Evolutionary conservation across 2,113 vertebrate genomes (phyloP), one percentile per base, ranked within the genome.

Genomic region (Sisor rabdophorus): DNA sequence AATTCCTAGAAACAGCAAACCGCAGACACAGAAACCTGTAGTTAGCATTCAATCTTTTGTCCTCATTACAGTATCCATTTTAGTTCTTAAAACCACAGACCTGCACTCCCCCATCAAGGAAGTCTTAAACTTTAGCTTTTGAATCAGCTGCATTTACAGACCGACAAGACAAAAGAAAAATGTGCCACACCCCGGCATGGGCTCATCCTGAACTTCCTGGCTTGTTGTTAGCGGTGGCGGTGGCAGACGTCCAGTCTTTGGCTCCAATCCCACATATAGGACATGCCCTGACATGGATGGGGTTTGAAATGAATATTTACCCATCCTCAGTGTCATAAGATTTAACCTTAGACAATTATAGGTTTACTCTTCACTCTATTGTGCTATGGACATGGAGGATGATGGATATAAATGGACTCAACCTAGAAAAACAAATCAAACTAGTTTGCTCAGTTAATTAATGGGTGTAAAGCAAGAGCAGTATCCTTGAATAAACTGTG

Each of bases 21-120:
- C 48, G 15, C 75, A 77, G 63, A 69, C 50, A 55, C 75, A 60
- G 54, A 70, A 70, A 19, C 54, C 58, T 20, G 65, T 60, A n/a
- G 48, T 73, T 76, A 53, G 44, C 58, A 58, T 54, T 54, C 47
- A 20, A 63, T 81, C 71, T 78, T 68, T 80, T 73, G 79, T 73
- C 61, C 50, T 36, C 15, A 56, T 68, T 55, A 68, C 26, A 48
- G 53, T 8, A 48, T 70, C 67, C 32, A 69, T n/a, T 60, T 74
- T 55, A 11, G 22, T 61, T 54, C 30, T 44, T n/a, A 32, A 78
- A 75, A 15, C 82, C 84, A 56, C 82, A 73, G 73, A 63, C 70
- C 80, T 77, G 76, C 82, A 81, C 72, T 79, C 74, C 81, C 60
- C 56, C 64, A 82, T 67, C 81, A 79, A 84, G 80, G 73, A 83